phyloP scores from a whole-genome alignment of 2,797 vertebrate genomes.

The Cygnus olor region DNA sequence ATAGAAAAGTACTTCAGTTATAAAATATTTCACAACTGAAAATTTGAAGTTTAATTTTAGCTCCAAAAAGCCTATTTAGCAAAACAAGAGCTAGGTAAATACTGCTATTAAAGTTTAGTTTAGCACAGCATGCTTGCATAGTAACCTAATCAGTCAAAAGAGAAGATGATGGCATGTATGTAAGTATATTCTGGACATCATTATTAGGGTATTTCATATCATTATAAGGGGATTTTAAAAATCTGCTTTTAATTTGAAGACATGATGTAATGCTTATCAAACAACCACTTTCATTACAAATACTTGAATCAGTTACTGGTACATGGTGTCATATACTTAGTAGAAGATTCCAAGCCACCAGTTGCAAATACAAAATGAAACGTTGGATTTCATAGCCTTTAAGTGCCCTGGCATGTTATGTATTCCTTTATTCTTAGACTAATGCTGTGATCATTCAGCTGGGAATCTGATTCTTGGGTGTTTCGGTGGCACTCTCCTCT shows the following conservation, averaged over 20 bases:
- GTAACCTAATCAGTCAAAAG: neutral
- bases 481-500: neutral
- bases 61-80: neutral
- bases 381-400: neutral
- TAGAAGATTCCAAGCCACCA: neutral
- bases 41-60: neutral
- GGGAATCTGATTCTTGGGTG: neutral
- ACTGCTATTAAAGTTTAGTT: neutral
- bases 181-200: neutral
- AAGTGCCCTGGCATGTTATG: fast-evolving
- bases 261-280: neutral
- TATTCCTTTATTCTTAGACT: neutral
- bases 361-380: neutral
- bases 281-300: neutral
- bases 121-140: neutral
- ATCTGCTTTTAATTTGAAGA: neutral
- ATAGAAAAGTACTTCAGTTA: neutral
- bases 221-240: neutral
- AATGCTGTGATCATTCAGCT: neutral
- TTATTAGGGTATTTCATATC: neutral
- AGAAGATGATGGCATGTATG: neutral
- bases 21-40: neutral
- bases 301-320: neutral
- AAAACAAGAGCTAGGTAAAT: neutral
- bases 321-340: neutral